A percentile compares a stretch with the other conserved stretches of the same genome.
These are phyloP conservation scores for Metallyticus violacea DNA, from an alignment of 2,888 invertebrate genomes.

Conservation along the genomic window DNA sequence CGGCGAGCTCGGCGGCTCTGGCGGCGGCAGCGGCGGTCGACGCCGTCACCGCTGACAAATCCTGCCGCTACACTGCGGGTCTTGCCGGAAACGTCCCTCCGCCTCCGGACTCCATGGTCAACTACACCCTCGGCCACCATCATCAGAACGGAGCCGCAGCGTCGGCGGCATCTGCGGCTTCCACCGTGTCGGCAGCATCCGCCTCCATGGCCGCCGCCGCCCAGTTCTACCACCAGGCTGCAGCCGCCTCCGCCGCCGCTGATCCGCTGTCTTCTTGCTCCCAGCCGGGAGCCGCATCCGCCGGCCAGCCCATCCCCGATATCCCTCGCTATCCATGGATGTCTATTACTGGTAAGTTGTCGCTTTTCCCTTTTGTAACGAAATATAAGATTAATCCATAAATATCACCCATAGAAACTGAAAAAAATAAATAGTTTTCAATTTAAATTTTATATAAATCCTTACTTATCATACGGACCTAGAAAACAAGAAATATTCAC, in stretches of 20 bases:
- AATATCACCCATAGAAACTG: neutral
- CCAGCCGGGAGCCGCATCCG: conserved; percentile 64
- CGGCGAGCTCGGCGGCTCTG: conserved; percentile 40
- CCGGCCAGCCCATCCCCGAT: conserved; percentile 85
- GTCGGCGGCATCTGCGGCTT: conserved; percentile 52
- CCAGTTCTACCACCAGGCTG: conserved; percentile 86
- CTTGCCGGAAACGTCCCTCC: conserved; percentile 56
- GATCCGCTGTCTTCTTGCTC: conserved; percentile 80
- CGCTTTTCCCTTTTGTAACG: neutral
- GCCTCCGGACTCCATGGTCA: conserved; percentile 71
- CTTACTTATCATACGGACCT: too few relatives aligned
- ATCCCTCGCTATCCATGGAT: conserved; percentile 95
- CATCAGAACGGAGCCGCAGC: conserved; percentile 65
- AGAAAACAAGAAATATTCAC: too few relatives aligned
- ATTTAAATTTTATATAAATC: too few relatives aligned
- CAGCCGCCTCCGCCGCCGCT: conserved; percentile 66
- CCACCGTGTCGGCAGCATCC: conserved; percentile 68
- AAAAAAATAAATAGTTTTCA: too few relatives aligned
- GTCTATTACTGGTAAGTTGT: conserved; percentile 87
- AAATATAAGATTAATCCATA: neutral
- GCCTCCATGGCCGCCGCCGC: conserved; percentile 72
- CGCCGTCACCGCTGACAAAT: conserved; percentile 71
- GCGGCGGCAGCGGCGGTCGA: conserved; percentile 41
- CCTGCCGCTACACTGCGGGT: conserved; percentile 69
- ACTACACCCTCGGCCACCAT: conserved; percentile 72